Conservation (phyloP, 2,888 invertebrate genomes). For the Caenorhabditis doughertyi region DNA sequence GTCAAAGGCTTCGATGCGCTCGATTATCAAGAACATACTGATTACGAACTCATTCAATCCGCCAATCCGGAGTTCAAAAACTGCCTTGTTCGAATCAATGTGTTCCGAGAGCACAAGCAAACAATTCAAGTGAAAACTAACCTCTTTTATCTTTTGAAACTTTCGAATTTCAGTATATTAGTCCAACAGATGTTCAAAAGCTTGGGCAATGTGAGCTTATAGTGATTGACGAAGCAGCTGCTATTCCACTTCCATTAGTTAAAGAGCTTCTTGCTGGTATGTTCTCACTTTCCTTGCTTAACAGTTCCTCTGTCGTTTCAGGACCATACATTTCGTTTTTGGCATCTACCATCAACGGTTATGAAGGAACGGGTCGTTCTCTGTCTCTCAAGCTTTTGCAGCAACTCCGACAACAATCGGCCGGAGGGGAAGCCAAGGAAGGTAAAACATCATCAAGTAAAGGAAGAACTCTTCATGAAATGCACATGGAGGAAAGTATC, state of each 20-base stretch:
- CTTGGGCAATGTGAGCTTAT: conserved; percentile 95
- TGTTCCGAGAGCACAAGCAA: conserved; percentile 85
- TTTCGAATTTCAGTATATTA: conserved; percentile 89
- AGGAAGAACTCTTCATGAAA: conserved; percentile 84
- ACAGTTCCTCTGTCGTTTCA: conserved; percentile 11
- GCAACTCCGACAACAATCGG: conserved; percentile 87
- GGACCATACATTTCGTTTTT: conserved; percentile 86
- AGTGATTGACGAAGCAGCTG: conserved; percentile 98
- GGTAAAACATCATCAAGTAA: conserved; percentile 65
- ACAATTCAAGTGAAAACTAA: conserved; percentile 79
- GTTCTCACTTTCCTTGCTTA: neutral
- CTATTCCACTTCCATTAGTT: conserved; percentile 95
- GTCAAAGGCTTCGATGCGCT: conserved; percentile 93
- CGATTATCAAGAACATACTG: conserved; percentile 95
- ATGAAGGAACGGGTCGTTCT: conserved; percentile 91
- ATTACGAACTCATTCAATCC: conserved; percentile 95
- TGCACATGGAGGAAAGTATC: conserved; percentile 93
- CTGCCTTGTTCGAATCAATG: conserved; percentile 93
- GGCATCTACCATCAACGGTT: conserved; percentile 96
- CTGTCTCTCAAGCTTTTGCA: conserved; percentile 95
- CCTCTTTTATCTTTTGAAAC: neutral
- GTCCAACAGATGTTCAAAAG: conserved; percentile 92
- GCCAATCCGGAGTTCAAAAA: conserved; percentile 97
- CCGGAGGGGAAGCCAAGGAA: conserved; percentile 65
- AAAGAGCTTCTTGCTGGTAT: conserved; percentile 84